Evolutionary conservation across 2,113 vertebrate species (phyloP).

Genomic region (Rhinichthys klamathensis): DNA sequence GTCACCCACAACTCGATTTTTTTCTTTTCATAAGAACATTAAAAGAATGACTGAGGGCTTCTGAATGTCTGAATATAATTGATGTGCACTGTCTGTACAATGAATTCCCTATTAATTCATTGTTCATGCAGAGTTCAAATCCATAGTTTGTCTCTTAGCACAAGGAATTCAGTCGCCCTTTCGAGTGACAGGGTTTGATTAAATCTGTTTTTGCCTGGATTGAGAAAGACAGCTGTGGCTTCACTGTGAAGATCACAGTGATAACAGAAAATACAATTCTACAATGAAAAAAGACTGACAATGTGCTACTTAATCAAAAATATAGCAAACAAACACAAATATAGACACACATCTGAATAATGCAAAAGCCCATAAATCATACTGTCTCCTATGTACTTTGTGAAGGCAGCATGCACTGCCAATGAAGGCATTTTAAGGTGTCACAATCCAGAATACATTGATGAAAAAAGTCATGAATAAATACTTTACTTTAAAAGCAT

Average conservation of each 20-base stretch:
- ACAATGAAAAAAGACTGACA: background rate
- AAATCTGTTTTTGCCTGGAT: background rate
- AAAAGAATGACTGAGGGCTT: slow-evolving; percentile 30
- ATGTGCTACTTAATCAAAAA: background rate
- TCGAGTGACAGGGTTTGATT: slow-evolving; percentile 41
- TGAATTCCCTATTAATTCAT: slow-evolving; percentile 36
- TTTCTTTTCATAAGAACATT: background rate
- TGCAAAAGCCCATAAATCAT: background rate
- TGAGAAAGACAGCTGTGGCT: slow-evolving; percentile 20
- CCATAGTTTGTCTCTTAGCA: slow-evolving; percentile 9
- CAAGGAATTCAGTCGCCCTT: background rate
- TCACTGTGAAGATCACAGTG: slow-evolving; percentile 1
- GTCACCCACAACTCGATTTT: slow-evolving; percentile 26
- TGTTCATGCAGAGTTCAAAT: slow-evolving; percentile 7
- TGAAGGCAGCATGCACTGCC: background rate
- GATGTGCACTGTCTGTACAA: background rate
- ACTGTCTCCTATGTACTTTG: background rate
- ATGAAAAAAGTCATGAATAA: background rate
- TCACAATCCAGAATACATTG: background rate
- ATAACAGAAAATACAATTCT: background rate
- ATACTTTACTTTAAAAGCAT: too few relatives aligned
- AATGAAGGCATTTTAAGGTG: background rate
- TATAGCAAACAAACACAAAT: background rate
- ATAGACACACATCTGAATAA: slow-evolving; percentile 20
- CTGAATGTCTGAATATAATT: slow-evolving; percentile 34